A percentile compares a stretch with the other conserved stretches of the same genome.
Conservation (phyloP, 35 echinoderm and acorn worm species). For the Nesometra sesokonis region DNA sequence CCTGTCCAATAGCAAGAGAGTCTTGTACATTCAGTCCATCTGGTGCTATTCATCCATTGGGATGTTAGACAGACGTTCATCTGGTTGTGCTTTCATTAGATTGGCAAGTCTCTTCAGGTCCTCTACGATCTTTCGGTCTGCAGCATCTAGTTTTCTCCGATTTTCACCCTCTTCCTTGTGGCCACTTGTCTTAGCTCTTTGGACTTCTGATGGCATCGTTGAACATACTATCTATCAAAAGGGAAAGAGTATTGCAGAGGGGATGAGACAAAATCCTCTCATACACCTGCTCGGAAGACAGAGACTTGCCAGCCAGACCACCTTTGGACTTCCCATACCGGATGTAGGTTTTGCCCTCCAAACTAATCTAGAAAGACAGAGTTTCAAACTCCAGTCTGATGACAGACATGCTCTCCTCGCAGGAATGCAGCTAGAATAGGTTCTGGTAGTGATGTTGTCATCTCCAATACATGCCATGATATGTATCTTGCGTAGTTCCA, state of each 20-base stretch:
- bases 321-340: conserved; percentile 2
- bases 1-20: background rate
- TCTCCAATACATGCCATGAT: too few relatives aligned
- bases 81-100: too few relatives aligned
- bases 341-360: conserved; percentile 11
- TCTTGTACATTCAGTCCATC: too few relatives aligned
- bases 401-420: background rate
- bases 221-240: conserved; percentile 1
- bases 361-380: background rate
- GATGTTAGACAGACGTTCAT: background rate
- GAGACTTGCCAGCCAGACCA: background rate
- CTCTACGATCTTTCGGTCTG: background rate
- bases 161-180: conserved; percentile 7
- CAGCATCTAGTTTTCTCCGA: too few relatives aligned
- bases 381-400: conserved; percentile 4
- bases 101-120: background rate
- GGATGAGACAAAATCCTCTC: conserved; percentile 4
- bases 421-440: background rate
- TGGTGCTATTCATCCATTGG: background rate
- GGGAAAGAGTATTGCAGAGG: background rate
- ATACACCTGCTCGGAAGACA: background rate
- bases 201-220: background rate
- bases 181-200: background rate
- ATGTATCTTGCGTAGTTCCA: conserved; percentile 3
- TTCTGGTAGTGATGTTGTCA: too few relatives aligned